Evolutionary conservation across 2,797 vertebrate genomes (phyloP), one percentile per base, ranked within the genome.

Genomic region (Poliocrania exsul): DNA sequence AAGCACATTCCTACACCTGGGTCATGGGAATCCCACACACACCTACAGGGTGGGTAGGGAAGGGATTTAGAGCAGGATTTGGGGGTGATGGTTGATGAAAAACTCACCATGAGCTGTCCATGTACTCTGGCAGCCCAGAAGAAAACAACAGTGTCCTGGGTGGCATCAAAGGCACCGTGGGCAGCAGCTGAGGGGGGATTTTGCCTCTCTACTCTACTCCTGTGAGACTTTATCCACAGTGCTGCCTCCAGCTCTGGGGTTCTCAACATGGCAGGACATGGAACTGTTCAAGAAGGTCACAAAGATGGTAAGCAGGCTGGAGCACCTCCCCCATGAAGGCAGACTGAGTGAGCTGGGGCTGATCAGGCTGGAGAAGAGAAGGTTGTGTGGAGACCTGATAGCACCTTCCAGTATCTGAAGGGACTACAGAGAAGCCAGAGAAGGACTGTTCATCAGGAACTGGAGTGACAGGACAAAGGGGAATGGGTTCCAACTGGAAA

Each of bases 341-440:
- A 29, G 60, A 19, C 13, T 40, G 60, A 40, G 13, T 15, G 40
- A 29, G 18, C 40, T 61, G 37, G 60, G 14, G 38, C 38, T 40
- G 35, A 28, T 37, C 57, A 60, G 16, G 10, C 25, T 60, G 60
- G 18, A 61, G 60, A 58, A 18, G 16, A 58, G 37, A 29, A 61
- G 38, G 37, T 40, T 40, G 37, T 40, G 19, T 61, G 37, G 28
- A 40, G 19, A 61, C 60, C 37, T 28, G 23, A 38, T 11, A 60
- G 57, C 35, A 61, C 26, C 37, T 61, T 61, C 13, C 28, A 29
- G 37, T 19, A 21, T 61, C 40, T 64, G 61, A 58, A 60, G 57
- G 24, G 16, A 11, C 46, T 21, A 8, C 0, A 0, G 29, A 24
- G 35, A 50, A 50, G 46, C 16, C 16, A n/a, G 28, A 50, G n/a